Conservation (phyloP, 2,888 invertebrate genomes). For the Pandemis corylana region DNA sequence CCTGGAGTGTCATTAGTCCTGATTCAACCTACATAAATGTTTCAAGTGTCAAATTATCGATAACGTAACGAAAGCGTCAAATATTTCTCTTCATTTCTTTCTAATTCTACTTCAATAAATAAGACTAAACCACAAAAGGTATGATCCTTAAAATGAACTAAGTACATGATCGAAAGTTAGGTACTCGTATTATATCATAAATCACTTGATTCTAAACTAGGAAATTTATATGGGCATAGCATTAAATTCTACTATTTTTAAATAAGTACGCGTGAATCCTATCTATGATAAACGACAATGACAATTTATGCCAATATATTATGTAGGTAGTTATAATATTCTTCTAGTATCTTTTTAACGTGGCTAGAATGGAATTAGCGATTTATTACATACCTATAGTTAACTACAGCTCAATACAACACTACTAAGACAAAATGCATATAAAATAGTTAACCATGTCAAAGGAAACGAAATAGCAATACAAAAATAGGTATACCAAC, state of each 20-base stretch:
- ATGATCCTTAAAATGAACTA: background rate
- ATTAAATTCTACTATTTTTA: background rate
- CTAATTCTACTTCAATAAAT: too few relatives aligned
- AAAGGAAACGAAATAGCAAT: background rate
- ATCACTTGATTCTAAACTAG: background rate
- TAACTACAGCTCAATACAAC: background rate
- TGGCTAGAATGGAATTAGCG: too few relatives aligned
- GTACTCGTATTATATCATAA: background rate
- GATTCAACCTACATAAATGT: background rate
- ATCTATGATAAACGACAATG: too few relatives aligned
- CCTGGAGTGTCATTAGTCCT: background rate
- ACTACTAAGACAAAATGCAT: background rate
- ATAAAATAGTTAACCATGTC: background rate
- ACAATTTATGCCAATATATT: too few relatives aligned
- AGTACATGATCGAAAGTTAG: background rate
- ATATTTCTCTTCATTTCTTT: background rate
- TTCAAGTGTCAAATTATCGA: background rate
- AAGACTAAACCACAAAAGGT: background rate
- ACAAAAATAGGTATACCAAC: background rate
- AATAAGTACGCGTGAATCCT: background rate
- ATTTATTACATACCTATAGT: background rate
- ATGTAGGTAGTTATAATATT: too few relatives aligned
- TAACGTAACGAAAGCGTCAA: background rate
- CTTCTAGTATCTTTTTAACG: too few relatives aligned
- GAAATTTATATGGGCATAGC: background rate